Percentiles rank a stretch among this genome's conserved stretches.
Evolutionary conservation across 2,888 invertebrate species (phyloP).

Genomic region (Stictocephala bisonia): DNA sequence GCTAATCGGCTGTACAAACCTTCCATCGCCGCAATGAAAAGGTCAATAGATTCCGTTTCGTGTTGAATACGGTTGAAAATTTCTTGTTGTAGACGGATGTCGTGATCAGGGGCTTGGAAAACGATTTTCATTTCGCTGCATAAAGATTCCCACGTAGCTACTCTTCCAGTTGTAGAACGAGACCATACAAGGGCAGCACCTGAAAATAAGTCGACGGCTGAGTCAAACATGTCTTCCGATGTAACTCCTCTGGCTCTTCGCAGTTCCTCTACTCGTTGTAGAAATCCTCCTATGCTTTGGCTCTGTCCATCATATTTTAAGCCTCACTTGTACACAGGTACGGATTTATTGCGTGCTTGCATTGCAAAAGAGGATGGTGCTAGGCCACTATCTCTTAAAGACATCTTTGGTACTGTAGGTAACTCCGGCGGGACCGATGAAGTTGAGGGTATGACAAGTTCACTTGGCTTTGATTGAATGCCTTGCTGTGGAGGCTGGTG

Average conservation of each 20-base stretch:
- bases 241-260: conserved; percentile 47
- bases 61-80: background rate
- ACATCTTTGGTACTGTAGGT: too few species aligned
- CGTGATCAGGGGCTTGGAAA: conserved; percentile 3
- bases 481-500: too few species aligned
- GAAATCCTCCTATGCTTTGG: conserved; percentile 47
- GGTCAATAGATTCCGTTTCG: background rate
- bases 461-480: too few species aligned
- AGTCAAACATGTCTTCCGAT: conserved; percentile 49
- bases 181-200: conserved; percentile 56
- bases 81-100: background rate
- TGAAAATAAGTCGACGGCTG: conserved; percentile 55
- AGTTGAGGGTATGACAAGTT: too few species aligned
- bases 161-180: conserved; percentile 59
- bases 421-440: too few species aligned
- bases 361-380: too few species aligned
- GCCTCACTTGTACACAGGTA: conserved; percentile 17
- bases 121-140: background rate
- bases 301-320: background rate
- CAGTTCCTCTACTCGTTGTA: conserved; percentile 56
- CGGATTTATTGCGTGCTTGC: background rate
- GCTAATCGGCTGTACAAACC: background rate
- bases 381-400: too few species aligned
- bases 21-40: conserved; percentile 3
- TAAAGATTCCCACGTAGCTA: conserved; percentile 20